Conservation (phyloP, 92 coral and sea anemone genomes). For the Siderastrea radians region DNA sequence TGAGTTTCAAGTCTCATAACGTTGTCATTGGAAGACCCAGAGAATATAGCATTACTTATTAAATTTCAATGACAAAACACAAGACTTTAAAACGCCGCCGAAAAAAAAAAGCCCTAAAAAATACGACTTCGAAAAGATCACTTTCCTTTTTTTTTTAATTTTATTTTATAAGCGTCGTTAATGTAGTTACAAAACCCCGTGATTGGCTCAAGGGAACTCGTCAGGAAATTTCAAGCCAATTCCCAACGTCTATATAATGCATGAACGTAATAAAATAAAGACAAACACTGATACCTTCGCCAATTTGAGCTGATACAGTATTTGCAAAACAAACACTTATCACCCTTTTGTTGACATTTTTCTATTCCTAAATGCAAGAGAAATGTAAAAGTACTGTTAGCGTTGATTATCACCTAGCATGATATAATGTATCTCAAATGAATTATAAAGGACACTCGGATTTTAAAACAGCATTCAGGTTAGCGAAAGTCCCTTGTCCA, state of each 20-base stretch:
- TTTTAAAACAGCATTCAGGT: too few species aligned
- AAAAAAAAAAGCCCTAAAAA: not conserved
- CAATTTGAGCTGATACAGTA: slow-evolving; percentile 11
- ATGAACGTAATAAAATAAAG: not conserved
- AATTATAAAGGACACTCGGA: not conserved
- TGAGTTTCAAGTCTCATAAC: not conserved
- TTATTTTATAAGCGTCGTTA: too few species aligned
- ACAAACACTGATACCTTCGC: not conserved
- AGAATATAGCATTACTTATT: not conserved
- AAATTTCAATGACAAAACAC: not conserved
- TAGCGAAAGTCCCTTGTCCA: too few species aligned
- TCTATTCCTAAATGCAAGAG: not conserved
- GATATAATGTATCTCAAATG: not conserved
- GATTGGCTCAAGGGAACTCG: not conserved
- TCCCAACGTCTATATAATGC: not conserved
- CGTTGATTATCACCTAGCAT: not conserved
- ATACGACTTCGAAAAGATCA: not conserved
- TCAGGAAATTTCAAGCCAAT: not conserved
- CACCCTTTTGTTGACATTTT: slow-evolving; percentile 1
- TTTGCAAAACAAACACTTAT: slow-evolving; percentile 10
- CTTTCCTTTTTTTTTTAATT: too few species aligned
- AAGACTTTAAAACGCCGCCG: not conserved
- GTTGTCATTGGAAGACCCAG: too few species aligned
- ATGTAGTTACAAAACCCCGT: too few species aligned
- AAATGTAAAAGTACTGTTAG: not conserved